These are phyloP conservation scores for Pygoscelis adeliae DNA, from an alignment of 2,113 vertebrate species.

Conservation along the genomic window DNA sequence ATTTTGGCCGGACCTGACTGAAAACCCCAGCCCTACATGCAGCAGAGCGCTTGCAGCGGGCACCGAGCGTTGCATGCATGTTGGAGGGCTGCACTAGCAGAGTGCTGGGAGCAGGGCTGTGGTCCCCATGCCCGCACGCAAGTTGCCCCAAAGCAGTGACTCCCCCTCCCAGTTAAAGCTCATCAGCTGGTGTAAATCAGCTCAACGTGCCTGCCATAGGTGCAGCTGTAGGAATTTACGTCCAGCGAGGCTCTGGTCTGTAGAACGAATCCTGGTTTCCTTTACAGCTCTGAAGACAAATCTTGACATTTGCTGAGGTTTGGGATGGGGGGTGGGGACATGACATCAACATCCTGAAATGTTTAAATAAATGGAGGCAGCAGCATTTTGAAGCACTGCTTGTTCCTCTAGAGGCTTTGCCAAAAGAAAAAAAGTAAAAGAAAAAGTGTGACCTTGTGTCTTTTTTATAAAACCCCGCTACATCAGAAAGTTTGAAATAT, in stretches of 20 bases:
- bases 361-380: background rate
- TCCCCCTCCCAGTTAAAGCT: background rate
- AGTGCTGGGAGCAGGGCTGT: background rate
- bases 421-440: background rate
- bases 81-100: background rate
- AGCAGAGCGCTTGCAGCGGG: fast-evolving
- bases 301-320: background rate
- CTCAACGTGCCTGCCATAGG: fast-evolving
- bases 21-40: background rate
- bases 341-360: background rate
- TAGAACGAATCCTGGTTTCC: background rate
- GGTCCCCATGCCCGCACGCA: too few species aligned
- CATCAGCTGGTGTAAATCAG: background rate
- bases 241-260: background rate
- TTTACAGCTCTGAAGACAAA: background rate
- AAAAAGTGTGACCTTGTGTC: background rate
- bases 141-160: background rate
- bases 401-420: background rate
- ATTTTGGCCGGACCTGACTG: background rate
- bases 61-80: fast-evolving
- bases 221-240: background rate
- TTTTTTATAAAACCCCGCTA: background rate
- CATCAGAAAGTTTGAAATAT: conserved; percentile 2
- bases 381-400: background rate
- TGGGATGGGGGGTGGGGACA: background rate